phyloP scores from a whole-genome alignment of 2,888 invertebrate species.

The Tipula confusa region DNA sequence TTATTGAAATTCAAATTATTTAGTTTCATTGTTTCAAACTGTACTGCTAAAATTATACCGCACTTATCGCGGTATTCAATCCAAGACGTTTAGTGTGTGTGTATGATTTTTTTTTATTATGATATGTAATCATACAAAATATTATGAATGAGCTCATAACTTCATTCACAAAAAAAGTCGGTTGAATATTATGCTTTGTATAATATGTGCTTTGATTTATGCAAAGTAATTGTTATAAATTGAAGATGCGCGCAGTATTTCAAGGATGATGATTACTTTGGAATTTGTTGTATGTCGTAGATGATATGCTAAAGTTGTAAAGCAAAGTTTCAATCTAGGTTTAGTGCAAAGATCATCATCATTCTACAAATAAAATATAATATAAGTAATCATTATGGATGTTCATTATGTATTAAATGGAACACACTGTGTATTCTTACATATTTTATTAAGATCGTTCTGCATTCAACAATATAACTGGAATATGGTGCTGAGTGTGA shows the following conservation, averaged over 20 bases:
- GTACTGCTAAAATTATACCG: not conserved
- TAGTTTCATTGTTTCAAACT: not conserved
- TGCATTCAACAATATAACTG: too few relatives aligned
- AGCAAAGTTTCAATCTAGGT: too few relatives aligned
- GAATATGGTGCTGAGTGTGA: too few relatives aligned
- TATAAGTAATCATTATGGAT: too few relatives aligned
- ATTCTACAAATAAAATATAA: too few relatives aligned
- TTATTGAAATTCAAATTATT: not conserved
- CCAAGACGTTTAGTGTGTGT: not conserved
- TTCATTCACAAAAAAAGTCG: not conserved
- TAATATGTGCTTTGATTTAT: not conserved
- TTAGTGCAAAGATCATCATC: too few relatives aligned
- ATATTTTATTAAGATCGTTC: too few relatives aligned
- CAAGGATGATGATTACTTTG: not conserved
- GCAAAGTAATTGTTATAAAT: not conserved
- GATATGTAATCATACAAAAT: constrained; percentile 16
- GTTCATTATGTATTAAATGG: too few relatives aligned
- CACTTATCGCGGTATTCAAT: not conserved
- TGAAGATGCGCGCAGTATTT: not conserved
- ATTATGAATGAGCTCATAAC: constrained; percentile 16
- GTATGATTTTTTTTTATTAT: not conserved
- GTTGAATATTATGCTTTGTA: not conserved
- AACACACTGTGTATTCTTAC: too few relatives aligned
- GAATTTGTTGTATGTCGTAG: not conserved
- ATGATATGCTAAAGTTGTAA: not conserved